A percentile compares a stretch with the other conserved stretches of the same genome.
Conservation (phyloP, 2,113 vertebrate genomes). For the Laticauda colubrina region DNA sequence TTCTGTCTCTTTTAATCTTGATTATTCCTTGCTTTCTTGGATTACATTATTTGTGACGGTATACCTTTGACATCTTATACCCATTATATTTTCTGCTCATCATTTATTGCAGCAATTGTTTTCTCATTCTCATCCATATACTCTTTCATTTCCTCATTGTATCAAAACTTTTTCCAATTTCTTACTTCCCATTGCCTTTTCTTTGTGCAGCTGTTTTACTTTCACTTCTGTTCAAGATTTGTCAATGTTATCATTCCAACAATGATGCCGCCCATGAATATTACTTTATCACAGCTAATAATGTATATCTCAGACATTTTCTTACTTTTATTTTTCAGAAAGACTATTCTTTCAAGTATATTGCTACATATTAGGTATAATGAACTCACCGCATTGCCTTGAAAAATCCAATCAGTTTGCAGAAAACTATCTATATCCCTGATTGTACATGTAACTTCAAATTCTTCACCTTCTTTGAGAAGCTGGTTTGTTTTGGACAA, state of each 20-base stretch:
- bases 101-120: not conserved
- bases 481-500: slow-evolving; percentile 77
- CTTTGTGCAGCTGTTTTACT: not conserved
- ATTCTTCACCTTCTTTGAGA: slow-evolving; percentile 79
- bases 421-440: slow-evolving; percentile 86
- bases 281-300: slow-evolving; percentile 7
- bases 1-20: not conserved
- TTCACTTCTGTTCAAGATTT: slow-evolving; percentile 14
- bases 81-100: not conserved
- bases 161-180: not conserved
- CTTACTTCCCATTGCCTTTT: not conserved
- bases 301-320: not conserved
- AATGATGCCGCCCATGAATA: not conserved
- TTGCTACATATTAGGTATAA: not conserved
- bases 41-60: not conserved
- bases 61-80: not conserved
- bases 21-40: not conserved
- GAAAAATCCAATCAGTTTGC: slow-evolving; percentile 76
- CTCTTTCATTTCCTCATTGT: not conserved
- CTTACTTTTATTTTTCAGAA: not conserved
- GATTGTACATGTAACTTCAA: slow-evolving; percentile 82
- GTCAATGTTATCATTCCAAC: slow-evolving; percentile 21
- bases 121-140: not conserved
- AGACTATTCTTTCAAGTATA: slow-evolving; percentile 3
- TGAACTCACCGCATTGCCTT: slow-evolving; percentile 76